Evolutionary conservation across 2,113 vertebrate genomes (phyloP).

Genomic region (Boleophthalmus pectinirostris): DNA sequence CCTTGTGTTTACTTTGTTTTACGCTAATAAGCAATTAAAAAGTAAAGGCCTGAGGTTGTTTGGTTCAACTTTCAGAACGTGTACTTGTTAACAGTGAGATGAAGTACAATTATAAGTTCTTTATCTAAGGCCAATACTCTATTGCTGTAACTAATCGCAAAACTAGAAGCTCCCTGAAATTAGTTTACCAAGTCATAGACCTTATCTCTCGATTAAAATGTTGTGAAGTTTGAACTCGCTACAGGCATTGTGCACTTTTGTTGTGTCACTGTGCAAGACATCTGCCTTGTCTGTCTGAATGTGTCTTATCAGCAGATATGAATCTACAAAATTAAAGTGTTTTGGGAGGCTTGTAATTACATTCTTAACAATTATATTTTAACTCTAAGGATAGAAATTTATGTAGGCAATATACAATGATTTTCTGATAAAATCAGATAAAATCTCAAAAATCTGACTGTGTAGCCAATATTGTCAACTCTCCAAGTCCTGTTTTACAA

Average conservation of each 20-base stretch:
- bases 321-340: neutral
- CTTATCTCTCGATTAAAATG: neutral
- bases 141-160: neutral
- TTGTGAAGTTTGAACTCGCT: neutral
- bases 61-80: constrained; percentile 3
- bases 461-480: no score
- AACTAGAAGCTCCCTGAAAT: neutral
- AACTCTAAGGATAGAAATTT: neutral
- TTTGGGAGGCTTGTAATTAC: neutral
- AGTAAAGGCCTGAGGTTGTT: constrained; percentile 4
- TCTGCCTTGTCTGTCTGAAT: neutral
- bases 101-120: neutral
- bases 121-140: constrained; percentile 2
- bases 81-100: neutral
- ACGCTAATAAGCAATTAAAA: constrained; percentile 27
- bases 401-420: neutral
- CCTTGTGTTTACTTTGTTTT: constrained; percentile 13
- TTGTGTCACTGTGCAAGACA: neutral
- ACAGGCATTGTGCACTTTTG: neutral
- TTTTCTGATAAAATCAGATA: no score
- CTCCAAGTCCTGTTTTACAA: no score
- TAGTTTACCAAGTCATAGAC: neutral
- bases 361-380: neutral
- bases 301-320: neutral
- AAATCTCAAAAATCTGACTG: no score